A percentile compares a stretch with the other conserved stretches of the same genome.
phyloP scores from a whole-genome alignment of 1,140 invertebrate genomes.

The Tachypleus tridentatus region DNA sequence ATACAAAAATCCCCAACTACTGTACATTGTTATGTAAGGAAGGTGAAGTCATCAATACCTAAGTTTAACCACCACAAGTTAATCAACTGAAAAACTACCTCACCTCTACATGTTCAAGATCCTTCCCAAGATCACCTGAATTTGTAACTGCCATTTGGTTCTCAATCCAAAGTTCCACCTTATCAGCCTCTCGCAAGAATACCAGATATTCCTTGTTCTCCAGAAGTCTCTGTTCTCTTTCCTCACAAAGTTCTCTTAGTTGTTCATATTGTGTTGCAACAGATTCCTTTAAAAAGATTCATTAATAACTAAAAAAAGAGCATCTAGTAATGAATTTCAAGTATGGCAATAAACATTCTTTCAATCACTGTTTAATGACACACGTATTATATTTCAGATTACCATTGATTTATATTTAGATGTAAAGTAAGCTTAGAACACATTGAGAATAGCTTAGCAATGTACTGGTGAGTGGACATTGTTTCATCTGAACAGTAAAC shows the following conservation, averaged over 20 bases:
- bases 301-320: constrained; percentile 47
- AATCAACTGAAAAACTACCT: constrained; percentile 4
- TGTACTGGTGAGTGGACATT: too few species aligned
- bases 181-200: constrained; percentile 70
- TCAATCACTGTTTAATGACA: too few species aligned
- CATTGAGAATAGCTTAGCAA: too few species aligned
- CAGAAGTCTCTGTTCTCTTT: constrained; percentile 55
- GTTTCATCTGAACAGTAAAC: too few species aligned
- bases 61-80: too few species aligned
- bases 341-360: constrained; percentile 34
- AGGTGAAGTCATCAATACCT: too few species aligned
- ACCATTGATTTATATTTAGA: too few species aligned
- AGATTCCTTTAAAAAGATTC: constrained; percentile 34
- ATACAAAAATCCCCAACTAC: too few species aligned
- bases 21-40: too few species aligned
- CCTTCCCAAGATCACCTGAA: constrained; percentile 81
- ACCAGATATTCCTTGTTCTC: constrained; percentile 59
- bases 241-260: constrained; percentile 55
- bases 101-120: constrained; percentile 85
- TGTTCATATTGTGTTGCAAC: constrained; percentile 55
- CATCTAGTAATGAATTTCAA: constrained; percentile 54
- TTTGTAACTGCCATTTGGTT: constrained; percentile 73
- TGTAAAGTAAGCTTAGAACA: too few species aligned
- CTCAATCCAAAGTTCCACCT: constrained; percentile 74
- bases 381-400: too few species aligned